These are phyloP conservation scores for Dascillus cervinus DNA, from an alignment of 2,888 invertebrate species.

Conservation along the genomic window DNA sequence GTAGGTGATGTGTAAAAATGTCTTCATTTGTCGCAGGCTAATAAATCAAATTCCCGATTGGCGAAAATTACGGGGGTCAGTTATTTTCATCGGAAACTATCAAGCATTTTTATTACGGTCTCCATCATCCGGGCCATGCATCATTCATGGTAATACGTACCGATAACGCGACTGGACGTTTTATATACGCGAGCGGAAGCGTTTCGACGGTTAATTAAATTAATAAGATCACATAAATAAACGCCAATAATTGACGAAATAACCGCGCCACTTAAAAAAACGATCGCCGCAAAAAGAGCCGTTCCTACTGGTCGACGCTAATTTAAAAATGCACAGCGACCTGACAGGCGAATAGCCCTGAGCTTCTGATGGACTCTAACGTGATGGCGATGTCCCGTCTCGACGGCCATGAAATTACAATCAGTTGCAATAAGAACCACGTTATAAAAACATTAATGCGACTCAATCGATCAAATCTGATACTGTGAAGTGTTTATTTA, in stretches of 20 bases:
- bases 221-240: constrained; percentile 12
- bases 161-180: constrained; percentile 5
- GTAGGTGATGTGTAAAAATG: too few species aligned
- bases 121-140: too few species aligned
- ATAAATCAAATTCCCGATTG: too few species aligned
- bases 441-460: too few species aligned
- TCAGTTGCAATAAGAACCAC: constrained; percentile 5
- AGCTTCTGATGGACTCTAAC: too few species aligned
- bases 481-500: too few species aligned
- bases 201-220: constrained; percentile 11
- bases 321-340: constrained; percentile 9
- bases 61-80: too few species aligned
- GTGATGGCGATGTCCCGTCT: constrained; percentile 3
- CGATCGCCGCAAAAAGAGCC: constrained; percentile 4
- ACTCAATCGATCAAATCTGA: too few species aligned
- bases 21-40: too few species aligned
- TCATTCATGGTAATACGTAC: constrained; percentile 6
- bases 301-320: constrained; percentile 8
- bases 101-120: too few species aligned
- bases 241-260: constrained; percentile 11
- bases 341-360: constrained; percentile 9
- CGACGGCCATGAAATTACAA: constrained; percentile 1
- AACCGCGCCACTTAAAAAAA: constrained; percentile 11
- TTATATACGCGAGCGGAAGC: constrained; percentile 5
- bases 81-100: too few species aligned